A percentile compares a stretch with the other conserved stretches of the same genome.
phyloP scores from a whole-genome alignment of 2,797 vertebrate species.

The Vipera ursinii region DNA sequence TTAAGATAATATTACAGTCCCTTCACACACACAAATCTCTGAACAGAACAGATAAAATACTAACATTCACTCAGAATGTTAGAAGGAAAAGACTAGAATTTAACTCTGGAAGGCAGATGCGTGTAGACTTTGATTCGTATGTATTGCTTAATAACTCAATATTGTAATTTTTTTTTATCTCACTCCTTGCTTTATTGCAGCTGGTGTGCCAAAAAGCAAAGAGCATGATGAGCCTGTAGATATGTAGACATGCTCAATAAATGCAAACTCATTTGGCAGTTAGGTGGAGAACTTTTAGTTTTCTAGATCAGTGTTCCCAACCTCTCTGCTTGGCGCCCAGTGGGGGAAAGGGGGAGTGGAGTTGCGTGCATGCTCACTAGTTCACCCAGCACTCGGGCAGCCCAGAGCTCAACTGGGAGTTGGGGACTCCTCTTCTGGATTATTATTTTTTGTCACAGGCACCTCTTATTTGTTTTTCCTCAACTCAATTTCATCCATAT shows the following conservation, averaged over 20 bases:
- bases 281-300: background rate
- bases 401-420: background rate
- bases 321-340: no score
- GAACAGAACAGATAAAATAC: background rate
- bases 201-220: background rate
- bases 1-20: background rate
- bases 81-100: background rate
- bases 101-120: background rate
- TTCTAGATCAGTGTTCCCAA: background rate
- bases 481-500: background rate
- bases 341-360: accelerated
- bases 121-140: background rate
- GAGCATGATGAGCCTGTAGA: background rate
- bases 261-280: background rate
- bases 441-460: background rate
- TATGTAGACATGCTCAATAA: background rate
- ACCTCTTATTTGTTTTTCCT: background rate
- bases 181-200: background rate
- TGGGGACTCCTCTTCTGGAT: background rate
- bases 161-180: background rate
- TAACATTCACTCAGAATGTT: background rate
- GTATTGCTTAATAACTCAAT: background rate
- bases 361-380: accelerated
- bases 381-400: background rate
- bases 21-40: background rate